Evolutionary conservation across 2,888 invertebrate species (phyloP).

Genomic region (Platycheirus rosarum): DNA sequence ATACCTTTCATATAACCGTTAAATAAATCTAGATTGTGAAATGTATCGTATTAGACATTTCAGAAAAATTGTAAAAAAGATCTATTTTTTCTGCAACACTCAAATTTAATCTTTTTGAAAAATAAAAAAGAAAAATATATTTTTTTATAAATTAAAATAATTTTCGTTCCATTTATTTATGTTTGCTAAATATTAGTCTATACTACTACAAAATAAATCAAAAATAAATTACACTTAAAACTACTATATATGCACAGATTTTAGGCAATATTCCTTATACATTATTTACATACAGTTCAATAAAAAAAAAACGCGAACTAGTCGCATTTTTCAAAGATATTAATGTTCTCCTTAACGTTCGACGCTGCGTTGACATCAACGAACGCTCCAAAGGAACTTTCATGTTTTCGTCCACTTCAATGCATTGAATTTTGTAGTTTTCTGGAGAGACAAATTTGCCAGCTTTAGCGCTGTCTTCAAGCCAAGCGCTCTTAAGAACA

Average conservation of each 20-base stretch:
- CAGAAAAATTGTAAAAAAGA: too few relatives aligned
- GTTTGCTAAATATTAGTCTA: slow-evolving; percentile 47
- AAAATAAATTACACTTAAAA: slow-evolving; percentile 61
- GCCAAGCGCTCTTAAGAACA: slow-evolving; percentile 92
- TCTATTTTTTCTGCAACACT: too few relatives aligned
- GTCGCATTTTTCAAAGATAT: slow-evolving; percentile 12
- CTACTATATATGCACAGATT: slow-evolving; percentile 56
- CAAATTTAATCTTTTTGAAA: slow-evolving; percentile 16
- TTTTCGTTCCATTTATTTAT: slow-evolving; percentile 46
- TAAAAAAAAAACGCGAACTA: background rate
- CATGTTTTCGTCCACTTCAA: slow-evolving; percentile 86
- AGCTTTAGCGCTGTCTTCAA: slow-evolving; percentile 90
- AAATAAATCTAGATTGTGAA: too few relatives aligned
- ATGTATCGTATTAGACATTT: too few relatives aligned
- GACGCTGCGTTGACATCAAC: slow-evolving; percentile 46
- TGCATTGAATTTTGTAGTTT: slow-evolving; percentile 88
- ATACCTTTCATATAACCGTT: too few relatives aligned
- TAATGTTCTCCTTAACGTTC: slow-evolving; percentile 61
- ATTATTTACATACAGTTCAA: slow-evolving; percentile 59
- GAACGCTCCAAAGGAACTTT: slow-evolving; percentile 58
- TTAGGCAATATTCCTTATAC: slow-evolving; percentile 51
- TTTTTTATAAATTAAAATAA: too few relatives aligned
- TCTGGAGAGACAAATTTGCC: slow-evolving; percentile 92
- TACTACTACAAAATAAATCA: slow-evolving; percentile 46
- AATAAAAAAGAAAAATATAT: too few relatives aligned